Conservation (phyloP, 1,140 invertebrate species). For the Apis mellifera region DNA sequence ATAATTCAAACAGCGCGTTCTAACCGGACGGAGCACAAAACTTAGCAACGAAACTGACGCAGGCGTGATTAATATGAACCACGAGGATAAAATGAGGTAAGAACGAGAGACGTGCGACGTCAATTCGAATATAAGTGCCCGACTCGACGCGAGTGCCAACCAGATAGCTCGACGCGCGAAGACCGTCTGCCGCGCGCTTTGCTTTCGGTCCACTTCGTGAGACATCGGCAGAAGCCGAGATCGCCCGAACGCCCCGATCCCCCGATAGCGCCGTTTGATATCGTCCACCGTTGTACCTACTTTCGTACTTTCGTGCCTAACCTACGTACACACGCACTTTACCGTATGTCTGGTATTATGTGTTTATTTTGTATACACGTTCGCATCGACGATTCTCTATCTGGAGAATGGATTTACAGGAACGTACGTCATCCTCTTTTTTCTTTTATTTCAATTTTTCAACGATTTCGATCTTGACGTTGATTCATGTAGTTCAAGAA, state of each 20-base stretch:
- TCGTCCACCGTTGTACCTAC: conserved; percentile 51
- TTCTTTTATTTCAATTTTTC: not conserved
- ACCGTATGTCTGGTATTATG: conserved; percentile 15
- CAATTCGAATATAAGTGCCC: conserved; percentile 43
- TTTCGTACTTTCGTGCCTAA: conserved; percentile 61
- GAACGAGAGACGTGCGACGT: conserved; percentile 31
- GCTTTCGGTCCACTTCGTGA: conserved; percentile 70
- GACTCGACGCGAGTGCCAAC: conserved; percentile 65
- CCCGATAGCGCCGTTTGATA: conserved; percentile 38
- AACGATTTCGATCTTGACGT: not conserved
- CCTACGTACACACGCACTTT: conserved; percentile 30
- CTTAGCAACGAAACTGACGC: not conserved
- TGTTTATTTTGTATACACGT: conserved; percentile 16
- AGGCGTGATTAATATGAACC: not conserved
- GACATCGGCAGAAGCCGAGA: conserved; percentile 65
- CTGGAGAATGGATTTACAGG: not conserved
- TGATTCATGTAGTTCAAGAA: not conserved
- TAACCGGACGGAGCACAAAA: conserved; percentile 40
- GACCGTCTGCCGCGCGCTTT: conserved; percentile 75
- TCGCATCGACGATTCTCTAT: not conserved
- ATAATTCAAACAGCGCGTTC: conserved; percentile 24
- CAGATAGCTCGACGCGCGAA: conserved; percentile 73
- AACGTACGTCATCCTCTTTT: not conserved
- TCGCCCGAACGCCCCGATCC: conserved; percentile 60
- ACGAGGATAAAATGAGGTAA: conserved; percentile 19